These are phyloP conservation scores for Archocentrus centrarchus DNA, from an alignment of 2,113 vertebrate genomes.

Conservation along the genomic window DNA sequence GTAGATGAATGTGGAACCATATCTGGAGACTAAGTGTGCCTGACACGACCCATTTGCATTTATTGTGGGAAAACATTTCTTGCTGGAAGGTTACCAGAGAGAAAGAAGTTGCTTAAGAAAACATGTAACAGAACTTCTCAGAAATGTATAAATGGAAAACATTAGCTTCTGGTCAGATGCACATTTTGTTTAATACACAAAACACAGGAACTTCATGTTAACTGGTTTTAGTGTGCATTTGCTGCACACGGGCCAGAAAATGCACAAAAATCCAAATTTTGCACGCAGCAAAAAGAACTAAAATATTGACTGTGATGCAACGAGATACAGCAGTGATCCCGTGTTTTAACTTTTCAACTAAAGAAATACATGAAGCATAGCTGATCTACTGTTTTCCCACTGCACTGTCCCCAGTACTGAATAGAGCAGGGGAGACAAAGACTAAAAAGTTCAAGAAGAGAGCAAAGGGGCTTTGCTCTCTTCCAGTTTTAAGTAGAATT, in stretches of 20 bases:
- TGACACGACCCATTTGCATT: constrained; percentile 47
- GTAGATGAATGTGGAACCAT: constrained; percentile 4
- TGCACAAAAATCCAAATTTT: not conserved
- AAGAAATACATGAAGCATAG: too few species aligned
- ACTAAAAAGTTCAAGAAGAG: not conserved
- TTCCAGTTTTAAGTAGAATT: not conserved
- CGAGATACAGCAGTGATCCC: too few species aligned
- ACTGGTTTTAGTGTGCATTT: not conserved
- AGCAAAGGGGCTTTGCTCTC: not conserved
- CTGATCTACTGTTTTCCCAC: too few species aligned
- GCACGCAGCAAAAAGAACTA: accelerated
- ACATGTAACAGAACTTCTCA: not conserved
- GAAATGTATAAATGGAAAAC: constrained; percentile 24
- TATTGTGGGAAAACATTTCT: constrained; percentile 41
- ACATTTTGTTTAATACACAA: not conserved
- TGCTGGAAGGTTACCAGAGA: constrained; percentile 26
- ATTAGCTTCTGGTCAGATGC: not conserved
- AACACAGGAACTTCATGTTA: not conserved
- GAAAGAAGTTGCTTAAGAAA: constrained; percentile 12
- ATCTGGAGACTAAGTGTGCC: constrained; percentile 18
- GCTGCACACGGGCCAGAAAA: not conserved
- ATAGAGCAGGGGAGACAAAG: not conserved
- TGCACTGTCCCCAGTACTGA: not conserved
- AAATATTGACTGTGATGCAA: too few species aligned
- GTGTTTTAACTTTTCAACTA: too few species aligned